A percentile compares a stretch with the other conserved stretches of the same genome.
Evolutionary conservation across 1,140 invertebrate species (phyloP).

Genomic region (Lerema accius): DNA sequence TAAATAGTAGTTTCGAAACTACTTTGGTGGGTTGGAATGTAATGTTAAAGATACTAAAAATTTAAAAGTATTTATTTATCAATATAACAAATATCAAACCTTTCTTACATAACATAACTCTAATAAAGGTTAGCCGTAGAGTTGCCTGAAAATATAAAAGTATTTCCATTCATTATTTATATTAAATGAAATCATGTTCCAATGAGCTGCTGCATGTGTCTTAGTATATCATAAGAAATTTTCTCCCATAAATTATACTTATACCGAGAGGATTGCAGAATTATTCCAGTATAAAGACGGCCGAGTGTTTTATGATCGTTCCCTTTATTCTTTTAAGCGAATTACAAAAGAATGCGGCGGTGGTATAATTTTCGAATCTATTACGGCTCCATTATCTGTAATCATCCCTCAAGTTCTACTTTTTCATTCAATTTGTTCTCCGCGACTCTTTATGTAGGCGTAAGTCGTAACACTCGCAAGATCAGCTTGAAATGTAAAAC

Average conservation of each 20-base stretch:
- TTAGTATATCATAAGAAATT: conserved; percentile 43
- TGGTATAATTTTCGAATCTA: conserved; percentile 57
- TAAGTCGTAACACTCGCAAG: conserved; percentile 32
- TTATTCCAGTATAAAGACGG: conserved; percentile 64
- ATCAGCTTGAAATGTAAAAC: conserved; percentile 37
- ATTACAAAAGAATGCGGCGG: conserved; percentile 43
- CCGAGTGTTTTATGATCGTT: conserved; percentile 65
- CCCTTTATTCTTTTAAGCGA: conserved; percentile 55
- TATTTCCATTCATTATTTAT: conserved; percentile 47
- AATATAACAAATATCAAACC: too few relatives aligned
- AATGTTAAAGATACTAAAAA: too few relatives aligned
- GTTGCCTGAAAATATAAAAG: too few relatives aligned
- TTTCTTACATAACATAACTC: too few relatives aligned
- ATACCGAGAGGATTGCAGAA: conserved; percentile 51
- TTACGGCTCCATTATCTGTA: conserved; percentile 40
- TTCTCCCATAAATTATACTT: conserved; percentile 49
- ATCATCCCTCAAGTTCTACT: conserved; percentile 36
- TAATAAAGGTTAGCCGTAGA: not conserved
- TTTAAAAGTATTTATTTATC: too few relatives aligned
- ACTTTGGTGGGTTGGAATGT: too few relatives aligned
- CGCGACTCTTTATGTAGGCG: conserved; percentile 18
- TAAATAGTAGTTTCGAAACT: too few relatives aligned
- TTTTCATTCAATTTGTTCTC: conserved; percentile 34
- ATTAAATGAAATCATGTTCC: conserved; percentile 53
- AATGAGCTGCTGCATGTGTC: conserved; percentile 40